A percentile compares a stretch with the other conserved stretches of the same genome.
phyloP scores from a whole-genome alignment of 2,888 invertebrate genomes.

The Choreutis nemorana region DNA sequence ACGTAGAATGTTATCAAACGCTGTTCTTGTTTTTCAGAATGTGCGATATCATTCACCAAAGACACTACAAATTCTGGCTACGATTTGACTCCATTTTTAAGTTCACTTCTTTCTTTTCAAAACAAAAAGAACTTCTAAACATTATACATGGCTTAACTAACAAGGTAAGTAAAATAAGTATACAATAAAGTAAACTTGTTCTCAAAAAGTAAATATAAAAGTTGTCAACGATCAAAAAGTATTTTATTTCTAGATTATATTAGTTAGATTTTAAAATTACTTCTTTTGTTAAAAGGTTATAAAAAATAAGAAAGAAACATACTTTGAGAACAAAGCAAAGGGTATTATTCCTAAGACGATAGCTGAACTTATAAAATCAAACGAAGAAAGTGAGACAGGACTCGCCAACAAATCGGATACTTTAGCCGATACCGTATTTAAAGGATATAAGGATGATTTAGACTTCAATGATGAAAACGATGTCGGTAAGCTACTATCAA shows the following conservation, averaged over 20 bases:
- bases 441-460: constrained; percentile 78
- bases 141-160: constrained; percentile 81
- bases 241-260: too few species aligned
- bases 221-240: neutral
- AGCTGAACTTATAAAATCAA: constrained; percentile 35
- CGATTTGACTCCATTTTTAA: constrained; percentile 77
- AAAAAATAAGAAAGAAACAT: constrained; percentile 69
- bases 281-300: constrained; percentile 44
- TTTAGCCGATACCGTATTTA: constrained; percentile 62
- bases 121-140: constrained; percentile 71
- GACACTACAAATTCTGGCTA: constrained; percentile 79
- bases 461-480: constrained; percentile 84
- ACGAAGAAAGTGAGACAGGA: constrained; percentile 33
- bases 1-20: neutral
- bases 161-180: constrained; percentile 55
- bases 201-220: neutral
- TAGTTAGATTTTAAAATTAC: neutral
- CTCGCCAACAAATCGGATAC: constrained; percentile 32
- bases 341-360: constrained; percentile 45
- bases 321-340: constrained; percentile 53
- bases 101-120: constrained; percentile 71
- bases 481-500: constrained; percentile 63
- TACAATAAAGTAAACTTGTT: neutral
- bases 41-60: constrained; percentile 83
- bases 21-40: constrained; percentile 60